phyloP scores from a whole-genome alignment of 1,140 invertebrate species.

The Aphelenchoides besseyi region DNA sequence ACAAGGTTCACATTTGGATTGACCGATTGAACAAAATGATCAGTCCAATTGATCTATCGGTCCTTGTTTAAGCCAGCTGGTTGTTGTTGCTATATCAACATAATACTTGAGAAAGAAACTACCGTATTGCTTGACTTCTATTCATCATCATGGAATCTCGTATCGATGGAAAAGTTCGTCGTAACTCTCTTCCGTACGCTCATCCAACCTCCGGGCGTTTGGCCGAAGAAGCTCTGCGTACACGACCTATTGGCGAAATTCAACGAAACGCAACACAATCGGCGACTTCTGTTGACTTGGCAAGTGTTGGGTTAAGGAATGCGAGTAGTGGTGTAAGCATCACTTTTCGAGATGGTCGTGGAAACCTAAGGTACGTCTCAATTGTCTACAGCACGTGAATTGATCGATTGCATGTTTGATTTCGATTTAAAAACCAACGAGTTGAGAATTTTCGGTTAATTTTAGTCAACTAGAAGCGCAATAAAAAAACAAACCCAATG shows the following conservation, averaged over 20 bases:
- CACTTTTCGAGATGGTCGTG: constrained; percentile 12
- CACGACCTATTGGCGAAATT: constrained; percentile 19
- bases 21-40: background rate
- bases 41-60: background rate
- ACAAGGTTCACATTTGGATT: background rate
- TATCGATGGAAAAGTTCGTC: constrained; percentile 18
- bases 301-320: background rate
- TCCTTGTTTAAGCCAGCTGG: too few relatives aligned
- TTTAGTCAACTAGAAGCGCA: too few relatives aligned
- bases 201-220: constrained; percentile 6
- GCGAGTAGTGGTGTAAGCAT: constrained; percentile 20
- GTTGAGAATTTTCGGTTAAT: too few relatives aligned
- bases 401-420: background rate
- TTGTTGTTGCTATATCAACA: too few relatives aligned
- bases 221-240: constrained; percentile 11
- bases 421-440: background rate
- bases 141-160: background rate
- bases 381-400: background rate
- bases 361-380: background rate
- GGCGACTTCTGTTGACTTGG: constrained; percentile 21
- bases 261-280: constrained; percentile 23
- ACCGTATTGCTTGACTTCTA: background rate
- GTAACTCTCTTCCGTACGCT: constrained; percentile 25
- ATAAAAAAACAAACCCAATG: too few relatives aligned
- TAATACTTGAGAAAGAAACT: too few relatives aligned